Base-by-base conservation (phyloP, 2,113 vertebrate species). In the Pyxicephalus adspersus region DNA sequence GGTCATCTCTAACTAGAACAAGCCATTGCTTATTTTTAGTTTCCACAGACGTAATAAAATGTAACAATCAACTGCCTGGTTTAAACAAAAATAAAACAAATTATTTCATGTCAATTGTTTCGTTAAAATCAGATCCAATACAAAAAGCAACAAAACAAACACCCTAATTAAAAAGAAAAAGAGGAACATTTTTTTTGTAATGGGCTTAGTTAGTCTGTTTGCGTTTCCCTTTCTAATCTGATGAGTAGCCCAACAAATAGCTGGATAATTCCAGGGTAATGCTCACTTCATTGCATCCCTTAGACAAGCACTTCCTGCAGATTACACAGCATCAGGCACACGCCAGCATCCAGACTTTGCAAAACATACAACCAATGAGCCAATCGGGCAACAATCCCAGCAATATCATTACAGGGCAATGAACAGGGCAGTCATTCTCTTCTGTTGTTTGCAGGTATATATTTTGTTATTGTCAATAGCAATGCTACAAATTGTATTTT, bases 291-390 rank as follows among this genome's bases (percentile, higher is more conserved):
- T 50, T 74, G 68, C 79, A 54, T 73, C 79, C 58, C 60, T 73
- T 81, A 81, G 67, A 73, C 79, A 81, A 81, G 68, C 68, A 81
- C 50, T 81, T 81, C 68, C 79, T 72, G 67, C 51, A 81, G 79
- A 73, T 81, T 73, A 81, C 68, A 81, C 28, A 64, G 58, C 68
- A 73, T 72, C 38, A 81, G 28, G 60, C 66, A 73, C 45, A 81
- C 64, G 68, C 79, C 34, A 64, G 50, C 60, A 55, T 54, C 45
- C 34, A 73, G 60, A 3, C 19, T 18, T 54, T 73, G 67, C 79
- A 73, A 81, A 72, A 81, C 20, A 81, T 25, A 81, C 79, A 73
- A 29, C 31, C 50, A 64, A 73, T 73, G 60, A 64, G 58, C 60
- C 68, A 64, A 63, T 18, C 45, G 31, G 68, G 68, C 26, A 18